Percentiles rank a stretch among this genome's conserved stretches.
These are phyloP conservation scores for Formica exsecta DNA, from an alignment of 1,140 invertebrate genomes.

Conservation along the genomic window DNA sequence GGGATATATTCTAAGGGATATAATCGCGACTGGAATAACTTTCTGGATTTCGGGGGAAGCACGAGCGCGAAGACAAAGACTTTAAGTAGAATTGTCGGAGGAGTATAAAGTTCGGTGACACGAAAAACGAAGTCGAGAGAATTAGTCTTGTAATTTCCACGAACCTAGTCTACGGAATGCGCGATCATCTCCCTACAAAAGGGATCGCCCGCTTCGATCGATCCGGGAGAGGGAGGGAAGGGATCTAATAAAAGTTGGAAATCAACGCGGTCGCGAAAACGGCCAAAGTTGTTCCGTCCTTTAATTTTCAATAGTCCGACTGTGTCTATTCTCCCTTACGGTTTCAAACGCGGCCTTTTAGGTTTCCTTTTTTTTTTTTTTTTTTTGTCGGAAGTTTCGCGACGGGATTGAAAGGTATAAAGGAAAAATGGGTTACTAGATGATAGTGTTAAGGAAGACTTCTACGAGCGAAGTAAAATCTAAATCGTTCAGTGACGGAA, in stretches of 20 bases:
- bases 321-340: not conserved
- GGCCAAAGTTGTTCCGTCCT: not conserved
- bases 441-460: not conserved
- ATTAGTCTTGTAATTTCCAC: not conserved
- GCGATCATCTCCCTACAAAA: not conserved
- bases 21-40: conserved; percentile 3
- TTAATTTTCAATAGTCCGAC: conserved; percentile 2
- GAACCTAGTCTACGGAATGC: not conserved
- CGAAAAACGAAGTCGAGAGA: conserved; percentile 22
- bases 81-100: not conserved
- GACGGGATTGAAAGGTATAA: conserved; percentile 11
- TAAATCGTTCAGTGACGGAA: conserved; percentile 4
- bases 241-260: conserved; percentile 9
- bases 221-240: too few relatives aligned
- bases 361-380: too few relatives aligned
- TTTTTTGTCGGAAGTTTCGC: not conserved
- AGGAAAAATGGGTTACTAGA: conserved; percentile 2
- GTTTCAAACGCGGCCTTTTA: not conserved
- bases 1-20: not conserved
- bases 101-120: not conserved
- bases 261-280: not conserved
- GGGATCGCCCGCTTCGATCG: not conserved
- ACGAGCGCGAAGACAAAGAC: not conserved
- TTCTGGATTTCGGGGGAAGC: not conserved
- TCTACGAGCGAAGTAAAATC: not conserved